A percentile compares a stretch with the other conserved stretches of the same genome.
These are phyloP conservation scores for Gobionotothen gibberifrons DNA, from an alignment of 2,797 vertebrate species.

Conservation along the genomic window DNA sequence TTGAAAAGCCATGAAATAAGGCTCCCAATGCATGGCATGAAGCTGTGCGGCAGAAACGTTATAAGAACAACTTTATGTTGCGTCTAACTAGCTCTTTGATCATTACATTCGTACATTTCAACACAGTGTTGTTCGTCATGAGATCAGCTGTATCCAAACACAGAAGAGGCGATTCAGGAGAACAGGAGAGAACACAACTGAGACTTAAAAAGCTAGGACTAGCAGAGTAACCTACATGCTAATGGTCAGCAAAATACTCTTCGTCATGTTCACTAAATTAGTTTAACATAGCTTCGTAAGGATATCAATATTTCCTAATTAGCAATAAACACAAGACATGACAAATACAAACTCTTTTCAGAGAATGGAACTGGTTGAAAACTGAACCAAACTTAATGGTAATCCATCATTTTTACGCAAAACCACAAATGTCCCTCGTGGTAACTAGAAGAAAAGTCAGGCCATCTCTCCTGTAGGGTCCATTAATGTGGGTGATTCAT, in stretches of 20 bases:
- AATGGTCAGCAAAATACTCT: not conserved
- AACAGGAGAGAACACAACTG: not conserved
- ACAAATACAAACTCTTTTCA: not conserved
- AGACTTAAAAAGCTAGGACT: not conserved
- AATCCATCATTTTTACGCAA: not conserved
- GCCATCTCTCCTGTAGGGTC: not conserved
- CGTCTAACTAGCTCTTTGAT: conserved; percentile 8
- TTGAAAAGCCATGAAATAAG: conserved; percentile 13
- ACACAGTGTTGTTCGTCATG: not conserved
- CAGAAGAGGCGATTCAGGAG: not conserved
- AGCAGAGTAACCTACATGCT: not conserved
- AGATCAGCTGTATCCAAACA: not conserved
- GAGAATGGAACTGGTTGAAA: not conserved
- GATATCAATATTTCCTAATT: not conserved
- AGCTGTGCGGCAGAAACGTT: conserved; percentile 6
- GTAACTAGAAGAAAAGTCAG: not conserved
- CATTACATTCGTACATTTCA: conserved; percentile 15
- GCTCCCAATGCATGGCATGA: not conserved
- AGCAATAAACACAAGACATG: not conserved
- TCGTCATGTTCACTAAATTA: not conserved
- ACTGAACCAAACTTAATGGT: not conserved
- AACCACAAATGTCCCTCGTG: not conserved
- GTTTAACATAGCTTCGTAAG: not conserved
- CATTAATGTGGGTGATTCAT: not conserved
- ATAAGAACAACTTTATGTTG: conserved; percentile 21